Conservation (phyloP, 2,797 vertebrate genomes). For the Pangasius krempfi region DNA sequence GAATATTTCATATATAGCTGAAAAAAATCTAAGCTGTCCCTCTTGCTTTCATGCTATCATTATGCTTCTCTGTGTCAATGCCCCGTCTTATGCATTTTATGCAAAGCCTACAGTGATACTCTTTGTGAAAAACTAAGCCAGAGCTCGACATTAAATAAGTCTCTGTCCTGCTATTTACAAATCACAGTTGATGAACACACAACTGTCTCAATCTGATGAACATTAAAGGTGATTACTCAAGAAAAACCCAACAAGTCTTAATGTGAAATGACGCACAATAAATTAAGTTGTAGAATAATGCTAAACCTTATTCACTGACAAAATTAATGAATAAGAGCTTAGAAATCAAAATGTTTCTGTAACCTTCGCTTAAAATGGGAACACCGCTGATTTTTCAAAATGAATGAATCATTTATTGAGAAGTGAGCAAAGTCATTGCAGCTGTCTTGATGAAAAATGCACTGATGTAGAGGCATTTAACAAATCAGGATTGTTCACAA, state of each 20-base stretch:
- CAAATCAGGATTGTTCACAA: neutral
- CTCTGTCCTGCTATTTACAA: neutral
- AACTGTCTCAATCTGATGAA: neutral
- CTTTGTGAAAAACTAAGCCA: neutral
- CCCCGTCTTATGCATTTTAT: neutral
- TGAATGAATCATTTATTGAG: conserved; percentile 10
- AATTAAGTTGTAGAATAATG: neutral
- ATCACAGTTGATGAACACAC: neutral
- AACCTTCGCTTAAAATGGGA: neutral
- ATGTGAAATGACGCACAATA: neutral
- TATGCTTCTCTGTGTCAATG: neutral
- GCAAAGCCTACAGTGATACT: neutral
- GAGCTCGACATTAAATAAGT: neutral
- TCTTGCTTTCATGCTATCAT: neutral
- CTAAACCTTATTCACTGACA: neutral
- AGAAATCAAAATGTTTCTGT: neutral
- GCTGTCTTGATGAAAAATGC: neutral
- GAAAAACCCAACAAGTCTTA: neutral
- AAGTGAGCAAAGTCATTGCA: neutral
- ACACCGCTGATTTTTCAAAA: neutral
- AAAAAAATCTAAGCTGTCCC: neutral
- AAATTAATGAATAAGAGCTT: neutral
- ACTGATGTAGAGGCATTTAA: neutral
- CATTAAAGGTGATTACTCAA: neutral
- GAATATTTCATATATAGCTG: conserved; percentile 18